These are phyloP conservation scores for Reticulitermes lucifugus DNA, from an alignment of 2,888 invertebrate genomes.

Conservation along the genomic window DNA sequence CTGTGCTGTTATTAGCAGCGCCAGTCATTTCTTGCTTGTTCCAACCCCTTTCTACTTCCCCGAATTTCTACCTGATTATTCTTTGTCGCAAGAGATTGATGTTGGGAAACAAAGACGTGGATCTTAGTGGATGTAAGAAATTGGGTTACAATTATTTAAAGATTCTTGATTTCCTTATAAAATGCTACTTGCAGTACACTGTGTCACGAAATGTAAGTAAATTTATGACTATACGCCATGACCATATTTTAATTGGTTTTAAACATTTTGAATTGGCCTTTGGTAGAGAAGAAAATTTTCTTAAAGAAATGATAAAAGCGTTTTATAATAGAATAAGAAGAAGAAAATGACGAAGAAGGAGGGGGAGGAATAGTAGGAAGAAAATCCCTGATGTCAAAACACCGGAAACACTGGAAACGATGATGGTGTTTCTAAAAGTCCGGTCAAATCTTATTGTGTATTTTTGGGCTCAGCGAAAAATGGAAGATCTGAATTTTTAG, in stretches of 20 bases:
- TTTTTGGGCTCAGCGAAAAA: no score
- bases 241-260: conserved; percentile 33
- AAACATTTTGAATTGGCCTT: not conserved
- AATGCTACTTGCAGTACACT: conserved; percentile 11
- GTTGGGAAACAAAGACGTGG: not conserved
- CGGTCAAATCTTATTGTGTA: no score
- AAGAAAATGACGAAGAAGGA: no score
- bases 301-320: conserved; percentile 26
- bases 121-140: conserved; percentile 39
- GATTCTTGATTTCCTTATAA: conserved; percentile 30
- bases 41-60: not conserved
- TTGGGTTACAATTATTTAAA: conserved; percentile 47
- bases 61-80: not conserved
- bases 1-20: not conserved
- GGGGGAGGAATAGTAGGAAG: no score
- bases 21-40: not conserved
- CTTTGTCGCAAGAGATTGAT: conserved; percentile 9
- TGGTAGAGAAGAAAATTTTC: conserved; percentile 21
- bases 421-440: no score
- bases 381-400: not conserved
- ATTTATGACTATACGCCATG: not conserved
- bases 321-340: not conserved
- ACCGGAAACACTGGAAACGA: no score
- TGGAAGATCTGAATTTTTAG: no score
- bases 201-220: not conserved